Evolutionary conservation across 2,113 vertebrate genomes (phyloP).

Genomic region (Vidua macroura): DNA sequence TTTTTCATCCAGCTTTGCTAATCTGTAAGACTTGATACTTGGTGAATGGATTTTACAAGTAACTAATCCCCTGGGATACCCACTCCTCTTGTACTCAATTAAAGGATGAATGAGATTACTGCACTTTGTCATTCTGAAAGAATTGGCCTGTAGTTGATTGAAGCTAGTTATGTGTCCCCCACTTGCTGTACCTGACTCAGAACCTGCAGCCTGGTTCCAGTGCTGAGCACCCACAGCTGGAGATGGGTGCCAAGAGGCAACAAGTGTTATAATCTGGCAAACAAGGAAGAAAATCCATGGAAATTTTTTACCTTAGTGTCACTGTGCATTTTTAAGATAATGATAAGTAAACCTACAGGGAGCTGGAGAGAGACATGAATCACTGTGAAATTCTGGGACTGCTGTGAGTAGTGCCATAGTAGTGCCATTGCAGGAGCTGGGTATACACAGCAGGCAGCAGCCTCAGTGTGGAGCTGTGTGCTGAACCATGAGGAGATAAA

Average conservation of each 20-base stretch:
- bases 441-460: neutral
- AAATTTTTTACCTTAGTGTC: neutral
- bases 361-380: neutral
- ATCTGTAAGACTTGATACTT: neutral
- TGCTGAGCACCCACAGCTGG: neutral
- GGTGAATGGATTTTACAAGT: neutral
- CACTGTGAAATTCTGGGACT: neutral
- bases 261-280: neutral
- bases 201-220: neutral
- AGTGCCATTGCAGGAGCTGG: neutral
- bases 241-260: neutral
- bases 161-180: neutral
- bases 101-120: conserved; percentile 3
- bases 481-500: neutral
- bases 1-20: neutral
- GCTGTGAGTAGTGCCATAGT: neutral
- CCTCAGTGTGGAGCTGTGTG: neutral
- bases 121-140: neutral
- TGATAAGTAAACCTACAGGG: neutral
- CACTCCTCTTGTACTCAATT: neutral
- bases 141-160: neutral
- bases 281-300: neutral
- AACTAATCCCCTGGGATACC: neutral
- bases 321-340: neutral
- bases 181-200: neutral